These are phyloP conservation scores for Calycopis cecrops DNA, from an alignment of 1,140 invertebrate species.

Conservation along the genomic window DNA sequence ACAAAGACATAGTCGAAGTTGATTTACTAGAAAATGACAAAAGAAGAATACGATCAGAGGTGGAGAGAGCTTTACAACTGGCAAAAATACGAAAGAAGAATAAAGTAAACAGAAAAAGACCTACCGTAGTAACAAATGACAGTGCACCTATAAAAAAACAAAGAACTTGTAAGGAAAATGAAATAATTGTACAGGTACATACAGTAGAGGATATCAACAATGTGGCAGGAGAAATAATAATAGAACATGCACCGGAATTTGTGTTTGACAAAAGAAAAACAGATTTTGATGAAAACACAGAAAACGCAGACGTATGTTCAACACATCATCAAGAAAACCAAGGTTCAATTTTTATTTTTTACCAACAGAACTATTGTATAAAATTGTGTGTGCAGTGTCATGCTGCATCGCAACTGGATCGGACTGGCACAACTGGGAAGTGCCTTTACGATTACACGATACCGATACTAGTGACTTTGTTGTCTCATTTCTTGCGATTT, in stretches of 20 bases:
- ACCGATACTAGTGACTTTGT: too few species aligned
- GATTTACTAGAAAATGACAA: conserved; percentile 53
- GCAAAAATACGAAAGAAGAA: conserved; percentile 26
- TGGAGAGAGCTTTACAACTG: conserved; percentile 34
- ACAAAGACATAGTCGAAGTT: conserved; percentile 29
- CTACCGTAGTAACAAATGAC: background rate
- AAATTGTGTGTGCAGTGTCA: background rate
- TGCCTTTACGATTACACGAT: too few species aligned
- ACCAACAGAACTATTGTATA: conserved; percentile 15
- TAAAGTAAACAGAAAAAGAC: conserved; percentile 3
- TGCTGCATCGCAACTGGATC: too few species aligned
- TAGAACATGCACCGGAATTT: conserved; percentile 3
- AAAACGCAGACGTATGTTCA: background rate
- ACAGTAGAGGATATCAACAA: conserved; percentile 52
- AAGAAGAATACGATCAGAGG: conserved; percentile 42
- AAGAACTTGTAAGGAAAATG: background rate
- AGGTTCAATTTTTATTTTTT: conserved; percentile 2
- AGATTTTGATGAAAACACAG: background rate
- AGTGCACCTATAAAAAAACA: conserved; percentile 7
- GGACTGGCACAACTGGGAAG: too few species aligned
- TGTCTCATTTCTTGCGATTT: too few species aligned
- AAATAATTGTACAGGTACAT: conserved; percentile 32
- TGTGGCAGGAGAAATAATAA: conserved; percentile 27
- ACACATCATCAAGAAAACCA: background rate
- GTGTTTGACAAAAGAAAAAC: background rate